These are phyloP conservation scores for Coracias cyanogaster DNA, from an alignment of 2,797 vertebrate genomes.

Conservation along the genomic window DNA sequence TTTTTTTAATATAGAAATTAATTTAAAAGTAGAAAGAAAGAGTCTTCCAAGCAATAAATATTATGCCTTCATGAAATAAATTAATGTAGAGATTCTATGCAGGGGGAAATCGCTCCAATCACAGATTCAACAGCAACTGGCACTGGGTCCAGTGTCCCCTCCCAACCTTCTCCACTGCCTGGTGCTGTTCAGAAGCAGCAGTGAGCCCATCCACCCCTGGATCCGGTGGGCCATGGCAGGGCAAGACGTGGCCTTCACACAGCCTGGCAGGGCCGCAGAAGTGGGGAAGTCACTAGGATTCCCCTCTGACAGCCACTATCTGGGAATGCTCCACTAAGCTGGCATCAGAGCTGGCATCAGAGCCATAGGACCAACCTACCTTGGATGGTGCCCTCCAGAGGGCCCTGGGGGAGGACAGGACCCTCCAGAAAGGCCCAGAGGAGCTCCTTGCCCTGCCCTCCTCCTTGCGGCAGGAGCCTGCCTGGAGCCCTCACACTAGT, in stretches of 20 bases:
- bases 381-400: neutral
- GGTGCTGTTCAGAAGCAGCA: neutral
- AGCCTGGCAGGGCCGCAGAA: neutral
- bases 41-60: constrained; percentile 81
- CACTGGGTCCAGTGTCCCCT: neutral
- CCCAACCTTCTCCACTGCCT: neutral
- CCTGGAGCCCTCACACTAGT: constrained; percentile 33
- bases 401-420: neutral
- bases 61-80: constrained; percentile 79
- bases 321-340: neutral
- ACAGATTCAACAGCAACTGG: constrained; percentile 51
- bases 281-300: neutral
- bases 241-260: neutral
- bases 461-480: neutral
- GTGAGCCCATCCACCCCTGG: neutral
- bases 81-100: constrained; percentile 73
- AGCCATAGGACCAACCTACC: constrained; percentile 9
- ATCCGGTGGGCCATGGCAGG: neutral
- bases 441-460: neutral
- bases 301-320: neutral
- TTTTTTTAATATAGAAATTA: constrained; percentile 51
- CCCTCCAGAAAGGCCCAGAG: neutral
- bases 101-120: constrained; percentile 22
- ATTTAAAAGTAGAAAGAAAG: constrained; percentile 59
- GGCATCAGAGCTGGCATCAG: neutral